These are phyloP conservation scores for Leptopilina boulardi DNA, from an alignment of 1,140 invertebrate genomes.

Conservation along the genomic window DNA sequence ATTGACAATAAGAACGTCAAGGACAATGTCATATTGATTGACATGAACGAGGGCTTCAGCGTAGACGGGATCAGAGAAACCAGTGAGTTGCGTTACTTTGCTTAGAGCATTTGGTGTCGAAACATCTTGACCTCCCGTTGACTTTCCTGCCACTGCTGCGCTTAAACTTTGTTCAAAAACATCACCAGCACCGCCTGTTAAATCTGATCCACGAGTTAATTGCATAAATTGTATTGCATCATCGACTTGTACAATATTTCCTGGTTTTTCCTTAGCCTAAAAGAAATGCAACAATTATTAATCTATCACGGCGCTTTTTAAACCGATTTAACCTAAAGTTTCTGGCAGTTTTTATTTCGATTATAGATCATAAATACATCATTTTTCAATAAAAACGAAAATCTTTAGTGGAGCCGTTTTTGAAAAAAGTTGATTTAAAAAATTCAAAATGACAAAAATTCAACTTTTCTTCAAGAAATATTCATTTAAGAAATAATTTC, in stretches of 20 bases:
- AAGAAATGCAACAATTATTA: conserved; percentile 38
- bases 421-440: too few relatives aligned
- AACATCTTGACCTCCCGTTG: conserved; percentile 73
- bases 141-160: conserved; percentile 88
- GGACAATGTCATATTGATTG: conserved; percentile 98
- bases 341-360: too few relatives aligned
- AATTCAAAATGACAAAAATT: too few relatives aligned
- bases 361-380: too few relatives aligned
- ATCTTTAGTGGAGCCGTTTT: too few relatives aligned
- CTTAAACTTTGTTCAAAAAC: conserved; percentile 97
- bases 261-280: conserved; percentile 83
- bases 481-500: too few relatives aligned
- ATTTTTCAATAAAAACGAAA: too few relatives aligned
- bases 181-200: conserved; percentile 87
- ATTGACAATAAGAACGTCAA: conserved; percentile 98
- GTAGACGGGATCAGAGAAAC: conserved; percentile 99
- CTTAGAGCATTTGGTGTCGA: conserved; percentile 82
- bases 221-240: conserved; percentile 93
- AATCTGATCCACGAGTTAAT: conserved; percentile 83
- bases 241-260: conserved; percentile 87
- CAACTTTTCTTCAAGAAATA: too few relatives aligned
- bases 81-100: conserved; percentile 99
- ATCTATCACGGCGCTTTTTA: too few relatives aligned
- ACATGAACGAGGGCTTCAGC: conserved; percentile 99
- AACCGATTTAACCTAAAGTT: too few relatives aligned